phyloP scores from a whole-genome alignment of 2,888 invertebrate genomes.

The Deroplatys truncata region DNA sequence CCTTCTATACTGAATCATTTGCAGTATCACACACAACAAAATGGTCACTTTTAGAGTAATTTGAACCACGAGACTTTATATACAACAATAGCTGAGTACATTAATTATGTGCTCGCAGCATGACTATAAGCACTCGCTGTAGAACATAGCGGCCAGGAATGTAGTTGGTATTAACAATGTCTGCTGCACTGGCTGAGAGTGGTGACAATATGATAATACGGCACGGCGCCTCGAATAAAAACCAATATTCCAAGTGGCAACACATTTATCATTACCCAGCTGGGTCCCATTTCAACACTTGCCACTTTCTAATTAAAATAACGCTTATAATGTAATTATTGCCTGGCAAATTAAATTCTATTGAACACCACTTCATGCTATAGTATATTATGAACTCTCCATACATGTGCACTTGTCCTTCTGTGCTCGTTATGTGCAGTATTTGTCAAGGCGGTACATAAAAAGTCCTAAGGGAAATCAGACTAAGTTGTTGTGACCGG shows the following conservation, averaged over 20 bases:
- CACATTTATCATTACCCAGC: not conserved
- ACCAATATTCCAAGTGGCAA: not conserved
- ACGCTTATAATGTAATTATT: not conserved
- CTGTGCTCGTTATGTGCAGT: too few species aligned
- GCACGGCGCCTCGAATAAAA: not conserved
- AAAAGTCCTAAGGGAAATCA: too few species aligned
- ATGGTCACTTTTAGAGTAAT: not conserved
- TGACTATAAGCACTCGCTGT: not conserved
- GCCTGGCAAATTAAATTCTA: not conserved
- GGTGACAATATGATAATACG: not conserved
- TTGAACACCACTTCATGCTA: not conserved
- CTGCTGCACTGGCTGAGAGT: not conserved
- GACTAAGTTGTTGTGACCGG: too few species aligned
- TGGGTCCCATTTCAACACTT: not conserved
- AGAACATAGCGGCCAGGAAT: not conserved
- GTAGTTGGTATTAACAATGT: not conserved
- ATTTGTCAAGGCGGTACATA: too few species aligned
- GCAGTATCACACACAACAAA: not conserved
- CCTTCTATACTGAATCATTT: not conserved
- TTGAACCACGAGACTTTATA: not conserved
- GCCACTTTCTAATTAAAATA: not conserved
- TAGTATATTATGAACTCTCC: not conserved
- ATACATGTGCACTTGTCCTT: not conserved
- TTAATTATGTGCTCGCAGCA: not conserved
- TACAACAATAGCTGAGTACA: not conserved